A percentile compares a stretch with the other conserved stretches of the same genome.
Evolutionary conservation across 2,113 vertebrate species (phyloP).

Genomic region (Himantopus leucocephalus): DNA sequence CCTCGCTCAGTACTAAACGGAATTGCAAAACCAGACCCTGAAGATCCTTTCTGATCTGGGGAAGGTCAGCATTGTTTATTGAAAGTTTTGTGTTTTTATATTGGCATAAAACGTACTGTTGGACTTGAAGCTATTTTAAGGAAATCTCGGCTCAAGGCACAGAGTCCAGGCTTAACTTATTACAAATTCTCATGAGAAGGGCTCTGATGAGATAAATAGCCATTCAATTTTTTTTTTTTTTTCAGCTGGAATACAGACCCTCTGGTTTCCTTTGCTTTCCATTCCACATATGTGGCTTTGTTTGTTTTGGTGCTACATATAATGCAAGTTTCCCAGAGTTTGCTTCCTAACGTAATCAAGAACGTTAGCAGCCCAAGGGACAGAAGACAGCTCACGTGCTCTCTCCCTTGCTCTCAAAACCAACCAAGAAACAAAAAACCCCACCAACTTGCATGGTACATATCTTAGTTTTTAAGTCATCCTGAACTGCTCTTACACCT

Average conservation of each 20-base stretch:
- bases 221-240: not conserved
- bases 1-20: not conserved
- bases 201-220: not conserved
- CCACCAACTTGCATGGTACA: not conserved
- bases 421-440: rapidly evolving
- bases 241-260: not conserved
- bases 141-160: not conserved
- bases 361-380: not conserved
- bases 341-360: not conserved
- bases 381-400: not conserved
- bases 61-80: not conserved
- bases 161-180: not conserved
- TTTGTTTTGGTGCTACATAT: not conserved
- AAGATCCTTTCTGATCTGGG: not conserved
- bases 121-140: not conserved
- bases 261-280: not conserved
- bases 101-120: not conserved
- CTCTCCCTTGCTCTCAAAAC: not conserved
- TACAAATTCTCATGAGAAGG: not conserved
- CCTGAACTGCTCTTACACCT: not conserved
- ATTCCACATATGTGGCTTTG: not conserved
- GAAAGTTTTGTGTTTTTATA: not conserved
- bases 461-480: not conserved
- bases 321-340: not conserved
- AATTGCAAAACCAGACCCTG: not conserved